Evolutionary conservation across 1,140 invertebrate genomes (phyloP).

Genomic region (Listronotus oregonensis): DNA sequence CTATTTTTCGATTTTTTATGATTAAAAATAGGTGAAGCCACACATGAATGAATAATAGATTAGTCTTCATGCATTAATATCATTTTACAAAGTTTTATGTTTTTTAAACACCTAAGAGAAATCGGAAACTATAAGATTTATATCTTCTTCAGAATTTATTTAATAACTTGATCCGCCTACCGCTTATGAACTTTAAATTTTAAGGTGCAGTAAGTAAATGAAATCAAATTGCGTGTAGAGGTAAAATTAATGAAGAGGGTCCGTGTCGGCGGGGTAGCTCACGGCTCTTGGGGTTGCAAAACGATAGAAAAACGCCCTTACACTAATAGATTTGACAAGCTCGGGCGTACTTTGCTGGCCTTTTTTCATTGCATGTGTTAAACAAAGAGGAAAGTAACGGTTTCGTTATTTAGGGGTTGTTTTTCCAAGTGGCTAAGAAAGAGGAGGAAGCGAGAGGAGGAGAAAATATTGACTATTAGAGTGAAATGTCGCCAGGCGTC

Average conservation of each 20-base stretch:
- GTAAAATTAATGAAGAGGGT: no score
- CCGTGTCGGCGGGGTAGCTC: no score
- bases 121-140: no score
- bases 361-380: neutral
- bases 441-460: constrained; percentile 18
- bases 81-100: no score
- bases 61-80: no score
- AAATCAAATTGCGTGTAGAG: neutral
- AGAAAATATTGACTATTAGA: constrained; percentile 54
- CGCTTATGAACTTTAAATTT: constrained; percentile 2
- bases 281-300: neutral
- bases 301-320: neutral
- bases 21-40: no score
- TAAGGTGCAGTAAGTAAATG: neutral
- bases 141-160: no score
- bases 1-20: no score
- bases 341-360: neutral
- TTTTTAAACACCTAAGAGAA: no score
- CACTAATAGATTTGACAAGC: no score
- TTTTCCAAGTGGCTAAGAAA: constrained; percentile 8
- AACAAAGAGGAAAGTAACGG: neutral
- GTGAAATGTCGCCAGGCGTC: constrained; percentile 47
- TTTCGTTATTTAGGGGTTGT: neutral
- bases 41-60: no score
- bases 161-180: neutral